Percentiles rank a stretch among this genome's conserved stretches.
Evolutionary conservation across 2,888 invertebrate genomes (phyloP).

Genomic region (Cephus sareptanus): DNA sequence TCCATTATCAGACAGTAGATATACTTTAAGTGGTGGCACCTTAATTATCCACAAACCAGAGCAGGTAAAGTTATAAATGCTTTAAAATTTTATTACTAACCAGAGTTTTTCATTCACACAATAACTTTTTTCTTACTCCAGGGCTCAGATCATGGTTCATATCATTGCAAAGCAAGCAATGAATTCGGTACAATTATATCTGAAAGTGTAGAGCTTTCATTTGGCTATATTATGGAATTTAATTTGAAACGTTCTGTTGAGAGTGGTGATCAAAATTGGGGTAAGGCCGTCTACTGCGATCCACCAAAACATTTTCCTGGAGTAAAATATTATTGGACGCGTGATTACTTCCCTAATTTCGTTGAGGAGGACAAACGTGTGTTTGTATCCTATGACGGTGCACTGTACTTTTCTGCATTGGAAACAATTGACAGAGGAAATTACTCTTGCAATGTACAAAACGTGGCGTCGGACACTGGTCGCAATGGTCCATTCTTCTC

Average conservation of each 20-base stretch:
- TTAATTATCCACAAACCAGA: conserved; percentile 89
- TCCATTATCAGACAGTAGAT: conserved; percentile 79
- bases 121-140: conserved; percentile 51
- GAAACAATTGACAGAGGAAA: conserved; percentile 90
- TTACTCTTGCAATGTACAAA: conserved; percentile 93
- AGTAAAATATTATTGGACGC: conserved; percentile 92
- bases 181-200: conserved; percentile 89
- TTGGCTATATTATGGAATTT: conserved; percentile 90
- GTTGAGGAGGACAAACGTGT: conserved; percentile 93
- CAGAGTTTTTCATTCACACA: neutral
- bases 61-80: conserved; percentile 61
- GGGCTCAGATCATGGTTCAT: conserved; percentile 84
- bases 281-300: conserved; percentile 91
- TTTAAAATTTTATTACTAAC: neutral
- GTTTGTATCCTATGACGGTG: conserved; percentile 94
- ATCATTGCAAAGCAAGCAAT: conserved; percentile 93
- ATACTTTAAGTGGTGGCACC: conserved; percentile 91
- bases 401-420: conserved; percentile 93
- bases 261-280: conserved; percentile 91
- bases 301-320: conserved; percentile 92
- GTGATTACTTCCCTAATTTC: conserved; percentile 89
- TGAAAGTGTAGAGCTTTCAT: conserved; percentile 87
- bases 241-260: conserved; percentile 88
- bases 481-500: conserved; percentile 91
- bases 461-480: conserved; percentile 86